Evolutionary conservation across 2,888 invertebrate species (phyloP), one percentile per base, ranked within the genome.

Genomic region (Liposcelis brunnea): DNA sequence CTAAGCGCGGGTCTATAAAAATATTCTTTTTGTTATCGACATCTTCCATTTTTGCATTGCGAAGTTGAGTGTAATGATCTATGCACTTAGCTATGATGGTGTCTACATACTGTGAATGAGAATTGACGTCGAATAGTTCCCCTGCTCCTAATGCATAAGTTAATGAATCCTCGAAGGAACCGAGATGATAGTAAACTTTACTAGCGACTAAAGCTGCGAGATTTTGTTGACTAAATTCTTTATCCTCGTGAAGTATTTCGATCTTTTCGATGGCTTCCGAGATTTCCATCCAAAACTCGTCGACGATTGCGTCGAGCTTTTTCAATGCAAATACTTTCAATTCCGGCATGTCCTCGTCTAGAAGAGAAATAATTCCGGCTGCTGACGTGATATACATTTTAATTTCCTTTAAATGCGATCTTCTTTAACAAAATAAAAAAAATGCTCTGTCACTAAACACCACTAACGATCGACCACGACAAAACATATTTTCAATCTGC

Each of bases 211-310:
- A 72, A 21, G 97, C 95, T 43, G 98, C 97, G 45, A 95, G 66
- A 58, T 93, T 82, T 57, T 89, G 83, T 59, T 94, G 85, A 32
- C 77, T 74, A 63, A 98, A 85, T 32, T 68, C 70, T 58, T 84
- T 79, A 59, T 95, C 91, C 67, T 97, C 97, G 59, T 94, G 89
- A 21, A 98, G 70, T 61, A 90, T 87, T 69, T 98, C 97, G 57
- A 97, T 94, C 68, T 93, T 95, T 58, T 87, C 87, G 55, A 97
- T 90, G 11, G 93, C 87, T 65, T 97, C 95, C 0, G 94, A 93
- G 55, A 97, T 95, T 69, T 97, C 95, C 7, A 95, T 90, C 95
- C 95, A 97, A 67, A 97, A 97, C 61, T 91, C 87, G 63, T 95
- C 91, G 1, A 95, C 94, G 56, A 97, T 87, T 58, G 77, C 74